Evolutionary conservation across 2,797 vertebrate genomes (phyloP).

Genomic region (Urocyon cinereoargenteus): DNA sequence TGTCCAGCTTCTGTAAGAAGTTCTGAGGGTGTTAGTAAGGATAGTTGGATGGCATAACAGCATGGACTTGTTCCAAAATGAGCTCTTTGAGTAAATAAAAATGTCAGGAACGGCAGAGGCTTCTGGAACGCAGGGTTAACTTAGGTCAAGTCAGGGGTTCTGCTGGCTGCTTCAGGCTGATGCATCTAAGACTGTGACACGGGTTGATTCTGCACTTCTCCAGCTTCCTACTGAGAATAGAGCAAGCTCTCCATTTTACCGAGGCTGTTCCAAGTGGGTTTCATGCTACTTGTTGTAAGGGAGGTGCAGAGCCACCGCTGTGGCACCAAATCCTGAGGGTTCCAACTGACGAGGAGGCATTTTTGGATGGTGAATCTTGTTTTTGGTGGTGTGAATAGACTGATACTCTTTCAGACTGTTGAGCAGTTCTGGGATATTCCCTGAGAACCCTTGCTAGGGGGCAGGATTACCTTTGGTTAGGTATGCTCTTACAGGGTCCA

Average conservation of each 20-base stretch:
- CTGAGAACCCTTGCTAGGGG: background rate
- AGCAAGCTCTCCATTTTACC: background rate
- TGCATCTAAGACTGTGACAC: background rate
- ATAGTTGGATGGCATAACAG: background rate
- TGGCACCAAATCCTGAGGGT: background rate
- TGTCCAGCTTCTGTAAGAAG: background rate
- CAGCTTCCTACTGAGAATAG: background rate
- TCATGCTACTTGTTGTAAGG: background rate
- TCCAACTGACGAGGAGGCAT: background rate
- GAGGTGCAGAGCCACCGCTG: background rate
- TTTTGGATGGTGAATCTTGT: background rate
- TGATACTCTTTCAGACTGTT: background rate
- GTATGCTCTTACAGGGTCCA: background rate
- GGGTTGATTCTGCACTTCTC: background rate
- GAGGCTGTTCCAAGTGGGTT: background rate
- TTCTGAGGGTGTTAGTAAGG: background rate
- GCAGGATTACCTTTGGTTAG: background rate
- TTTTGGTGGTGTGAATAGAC: background rate
- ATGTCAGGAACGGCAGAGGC: background rate
- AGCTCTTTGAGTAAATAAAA: slow-evolving; percentile 54
- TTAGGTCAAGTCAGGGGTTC: background rate
- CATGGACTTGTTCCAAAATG: background rate
- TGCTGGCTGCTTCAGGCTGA: background rate
- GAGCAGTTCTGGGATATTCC: background rate
- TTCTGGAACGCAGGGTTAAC: background rate